Conservation (phyloP, 2,113 vertebrate genomes). For the Spermophilus dauricus region DNA sequence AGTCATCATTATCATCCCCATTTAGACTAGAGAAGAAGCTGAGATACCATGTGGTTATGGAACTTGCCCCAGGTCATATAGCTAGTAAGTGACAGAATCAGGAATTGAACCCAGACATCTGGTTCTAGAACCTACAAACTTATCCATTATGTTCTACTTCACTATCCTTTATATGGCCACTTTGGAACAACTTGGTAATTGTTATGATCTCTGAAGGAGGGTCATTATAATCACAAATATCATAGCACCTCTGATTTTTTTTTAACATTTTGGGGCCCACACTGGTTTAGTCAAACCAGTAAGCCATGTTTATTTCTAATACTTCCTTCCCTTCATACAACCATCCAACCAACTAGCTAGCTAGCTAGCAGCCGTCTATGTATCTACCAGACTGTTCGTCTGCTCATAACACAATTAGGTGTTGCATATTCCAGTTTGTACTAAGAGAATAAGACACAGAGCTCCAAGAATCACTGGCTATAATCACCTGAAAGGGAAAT, state of each 20-base stretch:
- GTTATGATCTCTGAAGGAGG: slow-evolving; percentile 5
- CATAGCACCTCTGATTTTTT: slow-evolving; percentile 22
- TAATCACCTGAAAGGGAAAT: slow-evolving; percentile 32
- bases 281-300: slow-evolving; percentile 26
- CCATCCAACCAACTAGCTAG: not conserved
- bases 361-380: not conserved
- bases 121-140: not conserved
- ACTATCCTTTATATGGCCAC: not conserved
- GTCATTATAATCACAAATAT: not conserved
- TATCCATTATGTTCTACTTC: not conserved
- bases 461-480: not conserved
- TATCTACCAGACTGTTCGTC: not conserved
- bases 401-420: not conserved
- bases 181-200: slow-evolving; percentile 57
- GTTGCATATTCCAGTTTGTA: not conserved
- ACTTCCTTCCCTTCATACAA: not conserved
- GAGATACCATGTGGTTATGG: not conserved
- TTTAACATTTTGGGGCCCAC: not conserved
- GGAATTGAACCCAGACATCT: slow-evolving; percentile 35
- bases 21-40: slow-evolving; percentile 14
- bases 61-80: not conserved
- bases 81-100: slow-evolving; percentile 26
- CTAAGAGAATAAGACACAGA: not conserved
- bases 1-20: not conserved
- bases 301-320: slow-evolving; percentile 32